Evolutionary conservation across 2,888 invertebrate genomes (phyloP).

Genomic region (Apotomis betuletana): DNA sequence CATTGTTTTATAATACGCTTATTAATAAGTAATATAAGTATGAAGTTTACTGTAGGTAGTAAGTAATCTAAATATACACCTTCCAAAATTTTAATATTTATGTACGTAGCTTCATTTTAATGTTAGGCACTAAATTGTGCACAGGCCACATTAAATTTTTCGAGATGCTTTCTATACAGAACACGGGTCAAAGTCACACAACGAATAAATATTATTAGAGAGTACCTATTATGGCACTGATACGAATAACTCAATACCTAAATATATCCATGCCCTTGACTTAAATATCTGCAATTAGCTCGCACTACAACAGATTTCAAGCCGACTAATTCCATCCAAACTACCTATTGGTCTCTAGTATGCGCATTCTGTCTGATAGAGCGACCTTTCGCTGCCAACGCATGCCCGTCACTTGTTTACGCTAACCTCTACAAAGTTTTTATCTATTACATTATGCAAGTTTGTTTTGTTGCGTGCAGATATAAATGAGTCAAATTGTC

Average conservation of each 20-base stretch:
- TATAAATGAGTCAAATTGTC: conserved; percentile 71
- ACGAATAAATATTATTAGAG: conserved; percentile 20
- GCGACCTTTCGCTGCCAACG: conserved; percentile 16
- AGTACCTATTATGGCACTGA: conserved; percentile 8
- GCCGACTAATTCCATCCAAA: conserved; percentile 23
- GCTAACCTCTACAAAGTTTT: conserved; percentile 22
- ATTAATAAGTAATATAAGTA: no score
- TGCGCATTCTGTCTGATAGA: conserved; percentile 17
- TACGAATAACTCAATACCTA: conserved; percentile 26
- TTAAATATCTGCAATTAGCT: conserved; percentile 41
- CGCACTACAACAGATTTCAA: conserved; percentile 29
- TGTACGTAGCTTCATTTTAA: no score
- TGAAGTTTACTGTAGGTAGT: no score
- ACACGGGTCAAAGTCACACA: conserved; percentile 20
- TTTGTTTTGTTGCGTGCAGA: conserved; percentile 50
- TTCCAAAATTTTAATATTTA: no score
- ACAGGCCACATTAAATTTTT: neutral
- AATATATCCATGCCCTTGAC: conserved; percentile 42
- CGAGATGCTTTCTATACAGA: conserved; percentile 10
- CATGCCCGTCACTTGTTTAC: conserved; percentile 27
- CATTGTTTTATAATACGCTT: no score
- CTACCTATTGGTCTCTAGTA: conserved; percentile 3
- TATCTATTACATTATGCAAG: conserved; percentile 33
- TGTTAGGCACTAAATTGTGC: neutral
- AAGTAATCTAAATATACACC: no score